Evolutionary conservation across 2,888 invertebrate species (phyloP), one percentile per base, ranked within the genome.

Genomic region (Trachelus tabidus): DNA sequence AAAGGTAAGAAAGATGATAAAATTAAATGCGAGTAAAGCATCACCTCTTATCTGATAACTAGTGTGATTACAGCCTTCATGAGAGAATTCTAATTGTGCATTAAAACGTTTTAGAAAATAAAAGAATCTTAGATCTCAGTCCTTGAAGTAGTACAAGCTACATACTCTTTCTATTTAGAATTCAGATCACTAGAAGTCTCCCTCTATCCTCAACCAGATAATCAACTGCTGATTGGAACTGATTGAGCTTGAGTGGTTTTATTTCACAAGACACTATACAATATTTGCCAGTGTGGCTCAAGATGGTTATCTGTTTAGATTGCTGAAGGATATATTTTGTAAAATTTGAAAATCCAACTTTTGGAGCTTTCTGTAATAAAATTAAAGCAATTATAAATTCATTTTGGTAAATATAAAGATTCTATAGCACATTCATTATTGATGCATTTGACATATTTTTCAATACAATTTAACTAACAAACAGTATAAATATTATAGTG

Each of bases 171-270:
- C 56, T 23, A 56, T 56, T 56, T 56, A 56, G 56, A 56, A 56
- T 56, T 56, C 23, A 9, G 2, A 23, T 56, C 56, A 23, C 56
- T 56, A 56, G 2, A 56, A 71, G 15, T 71, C 71, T 71, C 71
- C 71, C 15, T 31, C 71, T 71, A 15, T 31, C 31, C 23, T 33
- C 34, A 31, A 15, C 12, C 34, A 34, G 71, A 23, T 71, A 71
- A 71, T 71, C 31, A 71, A 71, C 71, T 71, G 4, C 37, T 77
- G 71, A 77, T 77, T 77, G 76, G 34, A 31, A 34, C 31, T 77
- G 76, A 77, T 77, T 77, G 76, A 77, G 73, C 73, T 40, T 71
- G 40, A 77, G 73, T 77, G 76, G 73, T 76, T 34, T 77, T 73
- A 77, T 56, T 56, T 56, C 23, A 56, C 15, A 40, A 56, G 23